Conservation (phyloP, 2,113 vertebrate genomes). For the Collichthys lucidus region DNA sequence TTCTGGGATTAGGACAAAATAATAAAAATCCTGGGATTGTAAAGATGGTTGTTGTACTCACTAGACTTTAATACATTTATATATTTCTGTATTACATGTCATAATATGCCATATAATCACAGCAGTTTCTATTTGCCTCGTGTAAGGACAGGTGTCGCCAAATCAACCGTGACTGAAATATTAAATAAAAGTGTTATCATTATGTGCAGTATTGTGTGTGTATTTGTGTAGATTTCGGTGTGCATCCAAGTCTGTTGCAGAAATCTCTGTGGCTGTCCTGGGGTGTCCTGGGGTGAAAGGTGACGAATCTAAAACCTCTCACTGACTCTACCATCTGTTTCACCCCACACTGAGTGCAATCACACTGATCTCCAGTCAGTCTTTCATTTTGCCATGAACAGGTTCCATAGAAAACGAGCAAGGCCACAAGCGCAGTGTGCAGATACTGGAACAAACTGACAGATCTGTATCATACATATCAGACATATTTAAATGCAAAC, state of each 20-base stretch:
- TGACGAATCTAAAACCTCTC: slow-evolving; percentile 51
- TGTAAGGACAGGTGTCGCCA: background rate
- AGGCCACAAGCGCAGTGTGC: slow-evolving; percentile 1
- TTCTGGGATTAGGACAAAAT: background rate
- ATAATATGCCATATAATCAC: background rate
- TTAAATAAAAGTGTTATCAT: too few relatives aligned
- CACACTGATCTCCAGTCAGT: slow-evolving; percentile 52
- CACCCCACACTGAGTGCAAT: slow-evolving; percentile 27
- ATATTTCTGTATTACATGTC: background rate
- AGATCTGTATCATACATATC: slow-evolving; percentile 23
- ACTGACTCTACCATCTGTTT: slow-evolving; percentile 66
- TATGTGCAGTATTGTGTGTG: background rate
- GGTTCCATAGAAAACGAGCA: slow-evolving; percentile 15
- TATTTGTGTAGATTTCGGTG: background rate
- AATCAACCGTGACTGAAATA: background rate
- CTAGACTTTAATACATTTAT: background rate
- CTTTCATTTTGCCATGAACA: slow-evolving; percentile 14
- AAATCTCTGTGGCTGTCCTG: slow-evolving; percentile 25
- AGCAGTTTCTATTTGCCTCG: background rate
- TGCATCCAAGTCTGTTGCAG: background rate
- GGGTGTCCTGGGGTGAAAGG: slow-evolving; percentile 27
- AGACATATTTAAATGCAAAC: background rate
- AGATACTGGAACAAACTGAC: slow-evolving; percentile 22
- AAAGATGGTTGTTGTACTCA: background rate
- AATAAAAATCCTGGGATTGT: background rate